phyloP scores from a whole-genome alignment of 2,113 vertebrate species.

The Prunella himalayana region DNA sequence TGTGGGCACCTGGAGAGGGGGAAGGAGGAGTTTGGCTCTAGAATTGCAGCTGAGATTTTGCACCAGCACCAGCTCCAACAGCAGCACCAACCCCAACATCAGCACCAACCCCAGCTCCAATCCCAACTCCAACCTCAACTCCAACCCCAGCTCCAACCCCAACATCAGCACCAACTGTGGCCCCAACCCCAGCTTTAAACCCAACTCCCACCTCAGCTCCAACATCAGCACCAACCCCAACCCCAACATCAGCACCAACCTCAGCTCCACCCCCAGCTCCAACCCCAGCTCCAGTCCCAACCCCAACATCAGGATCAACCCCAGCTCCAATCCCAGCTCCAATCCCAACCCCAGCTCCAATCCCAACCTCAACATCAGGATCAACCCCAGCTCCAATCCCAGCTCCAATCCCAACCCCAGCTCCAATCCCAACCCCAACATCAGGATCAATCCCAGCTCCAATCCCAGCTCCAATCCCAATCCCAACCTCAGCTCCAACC shows the following conservation, averaged over 20 bases:
- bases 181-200: not conserved
- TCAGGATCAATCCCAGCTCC: not conserved
- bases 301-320: too few species aligned
- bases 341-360: too few species aligned
- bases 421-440: accelerated
- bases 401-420: not conserved
- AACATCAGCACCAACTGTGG: not conserved
- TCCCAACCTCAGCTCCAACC: not conserved
- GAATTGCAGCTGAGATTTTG: not conserved
- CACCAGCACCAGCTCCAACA: accelerated
- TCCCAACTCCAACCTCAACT: too few species aligned
- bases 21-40: not conserved
- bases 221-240: too few species aligned
- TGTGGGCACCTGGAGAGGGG: slow-evolving; percentile 82
- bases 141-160: not conserved
- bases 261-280: too few species aligned
- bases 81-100: not conserved
- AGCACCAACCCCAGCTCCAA: too few species aligned
- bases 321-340: not conserved
- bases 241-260: too few species aligned
- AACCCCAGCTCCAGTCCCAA: not conserved
- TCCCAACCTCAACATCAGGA: too few species aligned
- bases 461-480: accelerated
- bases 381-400: accelerated
- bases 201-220: too few species aligned